A percentile compares a stretch with the other conserved stretches of the same genome.
These are phyloP conservation scores for Danionella dracula DNA, from an alignment of 2,797 vertebrate species.

Conservation along the genomic window DNA sequence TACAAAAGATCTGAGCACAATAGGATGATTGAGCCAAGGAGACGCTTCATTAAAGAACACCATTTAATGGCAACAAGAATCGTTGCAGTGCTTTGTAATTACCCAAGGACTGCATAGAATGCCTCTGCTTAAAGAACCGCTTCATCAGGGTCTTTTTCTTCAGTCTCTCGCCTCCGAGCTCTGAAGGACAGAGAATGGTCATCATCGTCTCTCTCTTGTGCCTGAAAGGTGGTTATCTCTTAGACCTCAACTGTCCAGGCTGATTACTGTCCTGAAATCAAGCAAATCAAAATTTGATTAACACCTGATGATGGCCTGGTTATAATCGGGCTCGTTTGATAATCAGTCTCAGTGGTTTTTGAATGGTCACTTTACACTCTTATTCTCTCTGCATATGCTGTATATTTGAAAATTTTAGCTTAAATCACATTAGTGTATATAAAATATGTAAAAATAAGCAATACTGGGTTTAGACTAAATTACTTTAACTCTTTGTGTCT, in stretches of 20 bases:
- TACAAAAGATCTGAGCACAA: conserved; percentile 57
- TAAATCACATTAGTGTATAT: not conserved
- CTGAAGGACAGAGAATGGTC: conserved; percentile 73
- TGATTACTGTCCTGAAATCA: conserved; percentile 70
- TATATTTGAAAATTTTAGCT: conserved; percentile 13
- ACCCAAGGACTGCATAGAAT: not conserved
- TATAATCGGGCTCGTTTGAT: conserved; percentile 52
- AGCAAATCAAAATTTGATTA: conserved; percentile 78
- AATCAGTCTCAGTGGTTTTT: conserved; percentile 67
- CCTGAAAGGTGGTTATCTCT: conserved; percentile 1
- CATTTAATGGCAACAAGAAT: conserved; percentile 34
- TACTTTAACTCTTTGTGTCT: conserved; percentile 27
- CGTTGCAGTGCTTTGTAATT: conserved; percentile 34
- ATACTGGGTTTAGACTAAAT: too few relatives aligned
- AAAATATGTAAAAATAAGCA: not conserved
- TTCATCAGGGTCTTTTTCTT: conserved; percentile 63
- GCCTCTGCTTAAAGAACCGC: conserved; percentile 13
- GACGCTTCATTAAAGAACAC: conserved; percentile 6
- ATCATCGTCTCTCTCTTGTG: conserved; percentile 66
- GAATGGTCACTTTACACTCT: conserved; percentile 35
- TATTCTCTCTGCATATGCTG: conserved; percentile 1
- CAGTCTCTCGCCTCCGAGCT: conserved; percentile 38
- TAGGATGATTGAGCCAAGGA: conserved; percentile 69
- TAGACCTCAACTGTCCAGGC: conserved; percentile 56
- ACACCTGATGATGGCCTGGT: conserved; percentile 40